A percentile compares a stretch with the other conserved stretches of the same genome.
These are phyloP conservation scores for Microplitis demolitor DNA, from an alignment of 1,140 invertebrate species.

Conservation along the genomic window DNA sequence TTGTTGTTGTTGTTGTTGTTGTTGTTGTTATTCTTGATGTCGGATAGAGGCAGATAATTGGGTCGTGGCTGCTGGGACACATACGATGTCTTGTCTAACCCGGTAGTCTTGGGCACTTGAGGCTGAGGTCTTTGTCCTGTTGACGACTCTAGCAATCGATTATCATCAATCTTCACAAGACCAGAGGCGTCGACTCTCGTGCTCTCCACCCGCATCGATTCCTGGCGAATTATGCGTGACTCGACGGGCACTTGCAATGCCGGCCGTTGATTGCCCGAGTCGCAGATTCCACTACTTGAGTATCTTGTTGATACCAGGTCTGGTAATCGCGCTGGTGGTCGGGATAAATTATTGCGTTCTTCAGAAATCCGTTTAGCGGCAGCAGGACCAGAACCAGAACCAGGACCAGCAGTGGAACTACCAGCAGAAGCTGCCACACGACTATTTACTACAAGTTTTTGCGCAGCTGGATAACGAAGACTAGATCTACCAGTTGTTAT, in stretches of 20 bases:
- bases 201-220: constrained; percentile 49
- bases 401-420: too few species aligned
- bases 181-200: constrained; percentile 40
- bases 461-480: constrained; percentile 54
- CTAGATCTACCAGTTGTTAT: constrained; percentile 53
- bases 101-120: constrained; percentile 46
- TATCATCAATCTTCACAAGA: constrained; percentile 35
- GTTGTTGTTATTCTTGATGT: constrained; percentile 22
- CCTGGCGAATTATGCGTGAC: constrained; percentile 48
- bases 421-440: constrained; percentile 44
- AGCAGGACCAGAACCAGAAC: too few species aligned
- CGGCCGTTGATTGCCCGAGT: constrained; percentile 47
- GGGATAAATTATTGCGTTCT: constrained; percentile 31
- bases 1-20: constrained; percentile 22
- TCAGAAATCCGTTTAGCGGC: constrained; percentile 45
- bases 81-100: constrained; percentile 23
- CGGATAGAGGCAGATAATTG: constrained; percentile 36
- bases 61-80: constrained; percentile 25
- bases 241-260: constrained; percentile 50
- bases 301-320: constrained; percentile 50
- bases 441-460: constrained; percentile 62
- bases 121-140: constrained; percentile 53
- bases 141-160: constrained; percentile 38
- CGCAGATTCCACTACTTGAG: constrained; percentile 27
- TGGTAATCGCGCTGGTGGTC: constrained; percentile 47